Conservation (phyloP, 1,140 invertebrate species). For the Drosophila ironensis region DNA sequence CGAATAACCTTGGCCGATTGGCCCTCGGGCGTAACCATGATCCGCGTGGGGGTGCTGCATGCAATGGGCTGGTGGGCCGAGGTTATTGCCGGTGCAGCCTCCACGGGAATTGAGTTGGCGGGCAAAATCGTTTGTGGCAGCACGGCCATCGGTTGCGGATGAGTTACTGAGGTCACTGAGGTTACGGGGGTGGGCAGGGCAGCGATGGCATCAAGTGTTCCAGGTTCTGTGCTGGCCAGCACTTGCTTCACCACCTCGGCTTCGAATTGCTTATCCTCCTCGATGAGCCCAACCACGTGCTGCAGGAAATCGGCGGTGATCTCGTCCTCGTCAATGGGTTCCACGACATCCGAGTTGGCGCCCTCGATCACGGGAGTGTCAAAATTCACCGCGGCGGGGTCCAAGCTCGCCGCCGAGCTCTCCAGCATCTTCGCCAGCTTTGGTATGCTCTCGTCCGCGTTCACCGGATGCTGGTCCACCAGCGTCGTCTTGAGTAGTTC, state of each 20-base stretch:
- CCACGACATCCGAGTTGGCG: conserved; percentile 2
- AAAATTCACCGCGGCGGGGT: conserved; percentile 8
- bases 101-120: neutral
- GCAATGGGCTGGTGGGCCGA: conserved; percentile 56
- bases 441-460: conserved; percentile 72
- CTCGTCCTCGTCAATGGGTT: conserved; percentile 84
- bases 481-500: conserved; percentile 59
- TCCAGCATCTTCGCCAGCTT: conserved; percentile 81
- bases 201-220: conserved; percentile 47
- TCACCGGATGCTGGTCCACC: conserved; percentile 37
- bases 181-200: conserved; percentile 23
- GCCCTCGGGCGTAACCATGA: neutral
- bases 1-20: conserved; percentile 85
- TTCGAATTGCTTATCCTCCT: conserved; percentile 86
- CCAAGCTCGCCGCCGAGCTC: conserved; percentile 60
- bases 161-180: too few species aligned
- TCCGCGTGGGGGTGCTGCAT: conserved; percentile 49
- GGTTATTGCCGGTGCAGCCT: neutral
- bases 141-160: too few species aligned
- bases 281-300: conserved; percentile 86
- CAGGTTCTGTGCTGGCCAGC: conserved; percentile 50
- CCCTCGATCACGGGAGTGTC: neutral
- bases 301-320: conserved; percentile 86
- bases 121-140: conserved; percentile 10
- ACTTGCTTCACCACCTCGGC: conserved; percentile 87